Conservation (phyloP, 2,113 vertebrate genomes). For the Taxidea taxus region DNA sequence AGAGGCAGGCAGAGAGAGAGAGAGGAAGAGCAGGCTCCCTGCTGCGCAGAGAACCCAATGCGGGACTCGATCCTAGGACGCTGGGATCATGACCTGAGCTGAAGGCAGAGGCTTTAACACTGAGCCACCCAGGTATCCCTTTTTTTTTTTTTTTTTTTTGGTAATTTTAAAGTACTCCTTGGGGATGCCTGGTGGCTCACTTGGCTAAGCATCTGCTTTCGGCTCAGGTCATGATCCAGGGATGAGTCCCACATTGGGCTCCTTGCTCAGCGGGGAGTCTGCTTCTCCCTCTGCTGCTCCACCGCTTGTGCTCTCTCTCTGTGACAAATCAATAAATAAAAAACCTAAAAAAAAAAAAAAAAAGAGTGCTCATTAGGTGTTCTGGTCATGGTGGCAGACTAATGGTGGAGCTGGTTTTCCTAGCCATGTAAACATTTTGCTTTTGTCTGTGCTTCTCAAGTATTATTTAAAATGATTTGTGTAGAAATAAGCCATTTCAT, state of each 20-base stretch:
- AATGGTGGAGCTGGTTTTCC: neutral
- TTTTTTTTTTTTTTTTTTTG: too few relatives aligned
- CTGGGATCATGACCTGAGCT: too few relatives aligned
- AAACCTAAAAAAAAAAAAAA: neutral
- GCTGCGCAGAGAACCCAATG: too few relatives aligned
- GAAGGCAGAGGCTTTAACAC: too few relatives aligned
- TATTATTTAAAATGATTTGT: conserved; percentile 26
- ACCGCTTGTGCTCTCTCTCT: neutral
- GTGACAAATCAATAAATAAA: neutral
- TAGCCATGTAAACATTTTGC: neutral
- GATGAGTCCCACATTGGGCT: too few relatives aligned
- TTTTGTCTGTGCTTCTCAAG: neutral
- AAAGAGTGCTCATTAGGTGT: neutral
- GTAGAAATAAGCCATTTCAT: neutral
- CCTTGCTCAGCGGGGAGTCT: neutral
- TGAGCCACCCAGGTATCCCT: too few relatives aligned
- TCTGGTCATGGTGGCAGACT: neutral
- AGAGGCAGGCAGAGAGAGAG: too few relatives aligned
- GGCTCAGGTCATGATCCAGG: neutral
- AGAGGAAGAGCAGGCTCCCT: too few relatives aligned
- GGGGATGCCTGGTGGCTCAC: neutral
- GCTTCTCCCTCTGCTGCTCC: neutral
- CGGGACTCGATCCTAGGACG: too few relatives aligned
- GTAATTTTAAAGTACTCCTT: neutral
- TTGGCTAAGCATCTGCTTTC: neutral